phyloP scores from a whole-genome alignment of 2,113 vertebrate species.

The Xiphorhynchus elegans region DNA sequence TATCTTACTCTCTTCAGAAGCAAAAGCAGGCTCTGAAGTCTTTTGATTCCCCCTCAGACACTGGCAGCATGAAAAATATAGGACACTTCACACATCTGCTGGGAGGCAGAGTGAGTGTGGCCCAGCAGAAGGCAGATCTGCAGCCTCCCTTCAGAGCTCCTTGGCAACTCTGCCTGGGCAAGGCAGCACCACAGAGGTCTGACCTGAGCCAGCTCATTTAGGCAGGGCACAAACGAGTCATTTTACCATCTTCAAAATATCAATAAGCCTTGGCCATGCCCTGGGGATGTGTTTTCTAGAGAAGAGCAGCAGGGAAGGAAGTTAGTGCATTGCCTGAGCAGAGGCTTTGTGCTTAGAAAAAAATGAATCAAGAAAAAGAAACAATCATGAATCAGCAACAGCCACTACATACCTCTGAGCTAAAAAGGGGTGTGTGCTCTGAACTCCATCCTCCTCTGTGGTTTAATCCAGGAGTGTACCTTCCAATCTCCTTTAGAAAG shows the following conservation, averaged over 20 bases:
- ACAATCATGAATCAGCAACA: neutral
- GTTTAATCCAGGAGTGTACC: neutral
- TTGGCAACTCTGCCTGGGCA: neutral
- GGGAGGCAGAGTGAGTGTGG: rapidly evolving
- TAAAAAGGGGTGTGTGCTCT: neutral
- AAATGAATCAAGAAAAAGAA: neutral
- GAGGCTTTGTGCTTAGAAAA: neutral
- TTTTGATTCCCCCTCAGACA: neutral
- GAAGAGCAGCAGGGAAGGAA: neutral
- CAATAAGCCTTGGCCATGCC: neutral
- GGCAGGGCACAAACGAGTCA: neutral
- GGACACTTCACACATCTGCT: neutral
- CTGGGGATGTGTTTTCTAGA: rapidly evolving
- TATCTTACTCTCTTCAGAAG: conserved; percentile 19
- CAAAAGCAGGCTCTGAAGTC: neutral
- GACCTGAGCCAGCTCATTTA: neutral
- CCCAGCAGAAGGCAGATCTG: neutral
- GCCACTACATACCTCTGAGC: neutral
- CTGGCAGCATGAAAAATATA: neutral
- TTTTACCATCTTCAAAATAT: neutral
- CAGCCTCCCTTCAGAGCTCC: neutral
- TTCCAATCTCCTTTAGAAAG: neutral
- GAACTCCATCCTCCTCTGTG: neutral
- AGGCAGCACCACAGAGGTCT: neutral
- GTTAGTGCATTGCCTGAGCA: neutral